Conservation (phyloP, 2,888 invertebrate species). For the Antitype chi region DNA sequence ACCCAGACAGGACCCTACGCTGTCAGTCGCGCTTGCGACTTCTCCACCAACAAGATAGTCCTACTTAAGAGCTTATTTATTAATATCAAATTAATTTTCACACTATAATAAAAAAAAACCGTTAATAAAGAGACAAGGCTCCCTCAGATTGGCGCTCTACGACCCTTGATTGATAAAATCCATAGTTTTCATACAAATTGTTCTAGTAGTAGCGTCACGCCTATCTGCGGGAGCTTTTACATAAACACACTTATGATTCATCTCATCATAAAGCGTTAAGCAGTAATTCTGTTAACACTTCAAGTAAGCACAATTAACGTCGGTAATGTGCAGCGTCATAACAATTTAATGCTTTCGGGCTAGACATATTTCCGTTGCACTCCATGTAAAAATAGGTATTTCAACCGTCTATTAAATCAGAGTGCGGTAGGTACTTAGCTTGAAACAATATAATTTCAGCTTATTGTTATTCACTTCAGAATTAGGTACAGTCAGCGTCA, state of each 20-base stretch:
- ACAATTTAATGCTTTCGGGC: slow-evolving; percentile 23
- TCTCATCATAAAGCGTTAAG: slow-evolving; percentile 13
- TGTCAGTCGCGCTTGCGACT: not conserved
- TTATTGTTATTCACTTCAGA: too few relatives aligned
- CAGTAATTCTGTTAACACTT: slow-evolving; percentile 48
- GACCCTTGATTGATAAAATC: too few relatives aligned
- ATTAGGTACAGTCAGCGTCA: too few relatives aligned
- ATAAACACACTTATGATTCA: not conserved
- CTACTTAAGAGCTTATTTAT: not conserved
- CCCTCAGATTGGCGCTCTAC: too few relatives aligned
- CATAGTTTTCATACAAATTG: too few relatives aligned
- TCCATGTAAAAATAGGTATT: slow-evolving; percentile 23
- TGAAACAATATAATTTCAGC: not conserved
- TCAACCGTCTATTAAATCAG: not conserved
- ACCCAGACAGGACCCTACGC: not conserved
- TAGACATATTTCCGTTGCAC: slow-evolving; percentile 28
- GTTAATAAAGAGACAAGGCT: not conserved
- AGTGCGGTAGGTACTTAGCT: not conserved
- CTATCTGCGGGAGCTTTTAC: too few relatives aligned
- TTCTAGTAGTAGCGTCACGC: too few relatives aligned
- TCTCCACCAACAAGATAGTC: not conserved
- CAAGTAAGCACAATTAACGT: slow-evolving; percentile 14
- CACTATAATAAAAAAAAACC: not conserved
- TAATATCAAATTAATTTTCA: not conserved
- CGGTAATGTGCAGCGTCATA: slow-evolving; percentile 27